Percentiles rank a stretch among this genome's conserved stretches.
phyloP scores from a whole-genome alignment of 2,888 invertebrate genomes.

The Caenorhabditis imperialis region DNA sequence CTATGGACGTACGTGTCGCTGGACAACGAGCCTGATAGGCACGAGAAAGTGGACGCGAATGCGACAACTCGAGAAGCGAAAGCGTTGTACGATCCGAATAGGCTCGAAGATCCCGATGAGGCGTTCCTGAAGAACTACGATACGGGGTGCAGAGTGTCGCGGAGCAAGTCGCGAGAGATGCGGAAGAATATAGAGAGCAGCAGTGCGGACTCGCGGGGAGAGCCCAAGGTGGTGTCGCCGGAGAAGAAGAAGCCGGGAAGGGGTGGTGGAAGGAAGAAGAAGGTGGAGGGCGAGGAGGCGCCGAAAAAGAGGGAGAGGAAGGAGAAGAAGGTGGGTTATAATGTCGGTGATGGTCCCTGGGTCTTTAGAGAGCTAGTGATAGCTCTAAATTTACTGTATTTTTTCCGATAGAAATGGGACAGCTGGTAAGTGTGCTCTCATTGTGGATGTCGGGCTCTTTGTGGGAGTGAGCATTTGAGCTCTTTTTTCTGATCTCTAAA shows the following conservation, averaged over 20 bases:
- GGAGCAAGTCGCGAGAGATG: slow-evolving; percentile 2
- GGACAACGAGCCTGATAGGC: neutral
- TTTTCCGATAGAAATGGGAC: no score
- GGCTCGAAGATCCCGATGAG: slow-evolving; percentile 17
- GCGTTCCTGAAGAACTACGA: slow-evolving; percentile 13
- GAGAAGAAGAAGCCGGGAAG: slow-evolving; percentile 9
- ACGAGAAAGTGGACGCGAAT: slow-evolving; percentile 11
- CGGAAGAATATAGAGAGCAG: neutral
- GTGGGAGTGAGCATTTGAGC: no score
- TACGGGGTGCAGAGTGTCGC: slow-evolving; percentile 9
- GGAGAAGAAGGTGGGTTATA: no score
- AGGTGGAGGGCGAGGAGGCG: neutral
- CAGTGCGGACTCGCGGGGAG: neutral
- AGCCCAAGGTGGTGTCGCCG: neutral
- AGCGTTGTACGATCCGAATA: slow-evolving; percentile 23
- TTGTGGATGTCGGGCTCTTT: no score
- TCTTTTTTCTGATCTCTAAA: no score
- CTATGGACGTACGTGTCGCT: neutral
- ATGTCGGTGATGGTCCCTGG: no score
- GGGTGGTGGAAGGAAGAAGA: slow-evolving; percentile 2
- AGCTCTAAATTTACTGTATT: no score
- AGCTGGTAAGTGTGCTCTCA: no score
- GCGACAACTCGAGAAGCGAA: slow-evolving; percentile 6
- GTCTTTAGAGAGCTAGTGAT: no score
- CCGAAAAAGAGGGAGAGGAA: no score